Evolutionary conservation across 2,113 vertebrate genomes (phyloP).

Genomic region (Vulpes ferrilata): DNA sequence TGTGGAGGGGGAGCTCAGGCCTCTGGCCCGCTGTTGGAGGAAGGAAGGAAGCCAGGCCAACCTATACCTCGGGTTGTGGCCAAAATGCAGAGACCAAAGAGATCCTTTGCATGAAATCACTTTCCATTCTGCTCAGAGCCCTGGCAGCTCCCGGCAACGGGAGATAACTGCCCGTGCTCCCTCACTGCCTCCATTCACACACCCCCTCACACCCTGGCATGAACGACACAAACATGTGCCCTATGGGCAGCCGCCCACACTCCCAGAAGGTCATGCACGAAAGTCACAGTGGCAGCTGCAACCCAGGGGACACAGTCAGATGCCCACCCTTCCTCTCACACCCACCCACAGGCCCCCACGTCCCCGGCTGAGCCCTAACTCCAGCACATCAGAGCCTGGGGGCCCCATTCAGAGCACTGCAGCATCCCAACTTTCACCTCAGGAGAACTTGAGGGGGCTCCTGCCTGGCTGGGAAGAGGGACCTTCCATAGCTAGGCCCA

Average conservation of each 20-base stretch:
- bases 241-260: not conserved
- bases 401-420: not conserved
- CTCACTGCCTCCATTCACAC: not conserved
- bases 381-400: not conserved
- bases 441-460: not conserved
- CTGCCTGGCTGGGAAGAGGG: not conserved
- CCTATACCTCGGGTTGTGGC: not conserved
- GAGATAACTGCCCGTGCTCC: not conserved
- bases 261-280: conserved; percentile 44
- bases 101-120: not conserved
- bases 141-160: not conserved
- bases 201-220: not conserved
- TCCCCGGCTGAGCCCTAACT: not conserved
- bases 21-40: not conserved
- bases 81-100: not conserved
- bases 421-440: not conserved
- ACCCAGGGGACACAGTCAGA: not conserved
- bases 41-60: not conserved
- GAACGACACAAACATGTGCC: not conserved
- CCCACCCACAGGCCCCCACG: not conserved
- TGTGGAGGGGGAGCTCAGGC: accelerated
- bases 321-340: not conserved
- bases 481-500: not conserved
- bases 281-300: not conserved
- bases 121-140: not conserved